Evolutionary conservation across 2,797 vertebrate species (phyloP), one percentile per base, ranked within the genome.

Genomic region (Enteromius fasciolatus): DNA sequence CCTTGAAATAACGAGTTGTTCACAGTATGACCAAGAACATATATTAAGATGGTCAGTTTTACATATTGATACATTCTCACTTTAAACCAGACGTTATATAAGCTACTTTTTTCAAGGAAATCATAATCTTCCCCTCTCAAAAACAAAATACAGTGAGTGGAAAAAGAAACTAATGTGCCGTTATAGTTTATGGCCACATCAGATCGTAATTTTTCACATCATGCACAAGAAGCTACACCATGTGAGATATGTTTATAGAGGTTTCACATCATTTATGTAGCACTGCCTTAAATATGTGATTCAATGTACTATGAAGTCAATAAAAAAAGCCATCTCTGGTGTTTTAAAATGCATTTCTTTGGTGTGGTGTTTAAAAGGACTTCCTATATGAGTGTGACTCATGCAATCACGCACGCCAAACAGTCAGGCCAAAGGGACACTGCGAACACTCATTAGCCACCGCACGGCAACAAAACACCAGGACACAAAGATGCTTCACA

Each of bases 261-360:
- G 78, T 87, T 89, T 94, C 89, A 89, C 91, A 93, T 94, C 91
- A 90, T 88, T 90, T 91, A 86, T 85, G 92, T 94, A 92, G 92
- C 91, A 89, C 90, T 91, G 86, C 88, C 92, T 93, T 94, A 93
- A 90, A 92, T 88, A 86, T 93, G 87, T 93, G 91, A 89, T 91
- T 89, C 89, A 89, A 87, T 93, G 93, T 93, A 90, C 87, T 91
- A 91, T 86, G 90, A 90, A 86, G 89, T 90, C 91, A 95, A 95
- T 94, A 95, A 95, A 95, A 88, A 78, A 88, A 78, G 90, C 90
- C 85, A 91, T 84, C 87, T 83, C 87, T 92, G 87, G 90, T 86
- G 89, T 94, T 94, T 92, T 91, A 31, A 83, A 87, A 80, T n/a
- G 39, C 41, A 54, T 67, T 83, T 83, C 70, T 46, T 8, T 67